A percentile compares a stretch with the other conserved stretches of the same genome.
Evolutionary conservation across 1,140 invertebrate genomes (phyloP).

Genomic region (Sycophaga agraensis): DNA sequence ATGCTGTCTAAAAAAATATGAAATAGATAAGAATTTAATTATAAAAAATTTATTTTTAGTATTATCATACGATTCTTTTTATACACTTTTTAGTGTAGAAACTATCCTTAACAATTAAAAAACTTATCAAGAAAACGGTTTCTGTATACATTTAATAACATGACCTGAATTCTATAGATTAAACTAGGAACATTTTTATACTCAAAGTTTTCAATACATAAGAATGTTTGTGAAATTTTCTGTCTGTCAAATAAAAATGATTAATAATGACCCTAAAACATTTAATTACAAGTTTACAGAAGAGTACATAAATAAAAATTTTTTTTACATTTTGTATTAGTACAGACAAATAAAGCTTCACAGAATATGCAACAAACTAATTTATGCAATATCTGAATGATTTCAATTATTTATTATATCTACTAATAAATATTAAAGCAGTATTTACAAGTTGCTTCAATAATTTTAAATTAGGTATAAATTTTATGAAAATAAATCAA

Average conservation of each 20-base stretch:
- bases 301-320: background rate
- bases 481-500: background rate
- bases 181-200: too few species aligned
- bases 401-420: slow-evolving; percentile 8
- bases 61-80: slow-evolving; percentile 1
- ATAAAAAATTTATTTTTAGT: slow-evolving; percentile 15
- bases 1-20: slow-evolving; percentile 59
- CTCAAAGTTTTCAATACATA: too few species aligned
- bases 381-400: background rate
- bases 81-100: slow-evolving; percentile 8
- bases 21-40: slow-evolving; percentile 11
- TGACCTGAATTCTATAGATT: slow-evolving; percentile 5
- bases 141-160: slow-evolving; percentile 2
- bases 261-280: too few species aligned
- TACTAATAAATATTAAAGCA: slow-evolving; percentile 20
- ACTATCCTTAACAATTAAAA: slow-evolving; percentile 4
- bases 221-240: slow-evolving; percentile 3
- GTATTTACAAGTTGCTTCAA: slow-evolving; percentile 7
- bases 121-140: background rate
- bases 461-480: slow-evolving; percentile 7
- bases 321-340: slow-evolving; percentile 2
- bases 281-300: too few species aligned
- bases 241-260: background rate
- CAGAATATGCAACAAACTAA: background rate
- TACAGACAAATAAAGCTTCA: slow-evolving; percentile 13